Conservation (phyloP, 2,888 invertebrate species). For the Lasioglossum vierecki region DNA sequence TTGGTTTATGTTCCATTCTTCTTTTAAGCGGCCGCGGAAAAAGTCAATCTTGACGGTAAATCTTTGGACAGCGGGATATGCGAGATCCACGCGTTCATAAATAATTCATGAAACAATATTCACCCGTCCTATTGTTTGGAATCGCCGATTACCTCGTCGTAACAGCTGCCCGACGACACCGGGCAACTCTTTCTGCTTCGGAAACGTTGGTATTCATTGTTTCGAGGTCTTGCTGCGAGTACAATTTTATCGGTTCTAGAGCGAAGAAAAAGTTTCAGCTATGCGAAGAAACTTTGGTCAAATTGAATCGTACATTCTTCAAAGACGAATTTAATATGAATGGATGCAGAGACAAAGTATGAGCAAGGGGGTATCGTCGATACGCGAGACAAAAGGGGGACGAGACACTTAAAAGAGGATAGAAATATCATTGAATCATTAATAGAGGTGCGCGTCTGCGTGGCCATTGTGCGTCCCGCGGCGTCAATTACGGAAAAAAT, state of each 20-base stretch:
- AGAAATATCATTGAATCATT: conserved; percentile 1
- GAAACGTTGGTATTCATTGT: not conserved
- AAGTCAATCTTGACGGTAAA: conserved; percentile 49
- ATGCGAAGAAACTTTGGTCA: not conserved
- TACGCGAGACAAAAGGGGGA: not conserved
- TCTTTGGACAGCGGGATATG: conserved; percentile 24
- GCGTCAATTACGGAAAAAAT: not conserved
- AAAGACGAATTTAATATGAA: not conserved
- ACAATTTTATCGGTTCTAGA: not conserved
- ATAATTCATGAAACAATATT: conserved; percentile 49
- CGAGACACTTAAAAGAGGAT: not conserved
- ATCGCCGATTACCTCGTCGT: conserved; percentile 30
- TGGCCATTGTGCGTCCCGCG: not conserved
- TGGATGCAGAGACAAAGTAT: not conserved
- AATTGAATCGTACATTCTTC: not conserved
- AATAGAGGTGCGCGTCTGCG: not conserved
- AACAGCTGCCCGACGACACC: not conserved
- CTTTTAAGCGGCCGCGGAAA: conserved; percentile 22
- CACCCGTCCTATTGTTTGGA: conserved; percentile 43
- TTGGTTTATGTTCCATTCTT: conserved; percentile 66
- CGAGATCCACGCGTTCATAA: conserved; percentile 42
- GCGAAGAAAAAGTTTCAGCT: too few species aligned
- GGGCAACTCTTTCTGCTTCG: not conserved
- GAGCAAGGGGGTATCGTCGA: not conserved
- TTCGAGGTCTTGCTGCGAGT: not conserved